phyloP scores from a whole-genome alignment of 64 coral and sea anemone genomes.

The Montipora efflorescens region DNA sequence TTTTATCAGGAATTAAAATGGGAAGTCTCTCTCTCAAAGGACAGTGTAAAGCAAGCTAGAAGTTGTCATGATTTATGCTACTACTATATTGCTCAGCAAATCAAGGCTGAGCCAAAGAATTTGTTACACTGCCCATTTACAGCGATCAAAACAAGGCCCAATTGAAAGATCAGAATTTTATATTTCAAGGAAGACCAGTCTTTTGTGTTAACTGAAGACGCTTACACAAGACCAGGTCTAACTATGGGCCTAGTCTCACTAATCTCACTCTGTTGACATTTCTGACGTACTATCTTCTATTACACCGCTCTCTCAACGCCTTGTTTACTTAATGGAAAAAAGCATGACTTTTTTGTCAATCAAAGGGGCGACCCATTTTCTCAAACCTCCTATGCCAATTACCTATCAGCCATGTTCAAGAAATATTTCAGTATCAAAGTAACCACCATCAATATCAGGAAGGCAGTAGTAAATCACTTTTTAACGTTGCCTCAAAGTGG shows the following conservation, averaged over 20 bases:
- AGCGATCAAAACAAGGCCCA: not conserved
- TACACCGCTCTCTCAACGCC: not conserved
- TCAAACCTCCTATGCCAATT: not conserved
- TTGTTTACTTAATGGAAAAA: not conserved
- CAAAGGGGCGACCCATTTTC: slow-evolving; percentile 1
- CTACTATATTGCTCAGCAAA: not conserved
- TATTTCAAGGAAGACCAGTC: not conserved
- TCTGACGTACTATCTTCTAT: slow-evolving; percentile 1
- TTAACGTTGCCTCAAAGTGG: slow-evolving; percentile 2
- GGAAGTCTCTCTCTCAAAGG: not conserved
- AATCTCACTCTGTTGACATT: not conserved
- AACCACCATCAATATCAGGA: not conserved
- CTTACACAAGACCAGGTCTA: not conserved
- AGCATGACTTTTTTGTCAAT: slow-evolving; percentile 24
- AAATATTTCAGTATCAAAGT: slow-evolving; percentile 19
- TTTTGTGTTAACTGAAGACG: not conserved
- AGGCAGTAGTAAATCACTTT: slow-evolving; percentile 13
- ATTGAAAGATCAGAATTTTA: not conserved
- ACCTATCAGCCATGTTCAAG: slow-evolving; percentile 5
- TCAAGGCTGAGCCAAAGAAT: not conserved
- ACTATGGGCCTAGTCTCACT: not conserved
- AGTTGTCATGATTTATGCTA: not conserved
- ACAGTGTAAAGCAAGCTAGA: not conserved
- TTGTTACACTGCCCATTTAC: not conserved
- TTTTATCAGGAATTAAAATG: not conserved